These are phyloP conservation scores for Synaphobranchus kaupii DNA, from an alignment of 2,797 vertebrate genomes.

Conservation along the genomic window DNA sequence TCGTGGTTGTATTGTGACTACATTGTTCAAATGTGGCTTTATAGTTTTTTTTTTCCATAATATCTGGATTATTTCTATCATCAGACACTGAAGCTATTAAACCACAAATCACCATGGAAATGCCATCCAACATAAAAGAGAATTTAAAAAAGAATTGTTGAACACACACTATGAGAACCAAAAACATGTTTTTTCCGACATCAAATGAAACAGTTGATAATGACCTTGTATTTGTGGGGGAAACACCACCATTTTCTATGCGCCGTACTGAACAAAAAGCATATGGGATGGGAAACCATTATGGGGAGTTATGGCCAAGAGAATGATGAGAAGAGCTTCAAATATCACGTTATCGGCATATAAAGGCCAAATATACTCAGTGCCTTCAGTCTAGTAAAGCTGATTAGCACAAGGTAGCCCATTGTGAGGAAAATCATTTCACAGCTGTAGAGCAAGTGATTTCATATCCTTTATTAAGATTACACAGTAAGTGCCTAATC, in stretches of 20 bases:
- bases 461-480: slow-evolving; percentile 76
- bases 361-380: slow-evolving; percentile 68
- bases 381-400: slow-evolving; percentile 68
- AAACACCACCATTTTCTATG: background rate
- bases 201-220: background rate
- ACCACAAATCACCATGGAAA: background rate
- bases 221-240: background rate
- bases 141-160: background rate
- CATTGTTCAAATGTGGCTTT: background rate
- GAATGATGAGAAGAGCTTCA: slow-evolving; percentile 44
- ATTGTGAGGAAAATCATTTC: slow-evolving; percentile 75
- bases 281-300: background rate
- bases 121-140: background rate
- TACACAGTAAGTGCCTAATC: slow-evolving; percentile 75
- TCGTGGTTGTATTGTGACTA: background rate
- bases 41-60: background rate
- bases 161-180: background rate
- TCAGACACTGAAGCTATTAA: background rate
- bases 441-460: slow-evolving; percentile 72
- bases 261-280: background rate
- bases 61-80: background rate
- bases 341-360: slow-evolving; percentile 60
- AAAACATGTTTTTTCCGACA: background rate
- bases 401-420: slow-evolving; percentile 73
- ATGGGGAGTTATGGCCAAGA: background rate